These are phyloP conservation scores for Heliconius erato DNA, from an alignment of 2,888 invertebrate genomes.

Conservation along the genomic window DNA sequence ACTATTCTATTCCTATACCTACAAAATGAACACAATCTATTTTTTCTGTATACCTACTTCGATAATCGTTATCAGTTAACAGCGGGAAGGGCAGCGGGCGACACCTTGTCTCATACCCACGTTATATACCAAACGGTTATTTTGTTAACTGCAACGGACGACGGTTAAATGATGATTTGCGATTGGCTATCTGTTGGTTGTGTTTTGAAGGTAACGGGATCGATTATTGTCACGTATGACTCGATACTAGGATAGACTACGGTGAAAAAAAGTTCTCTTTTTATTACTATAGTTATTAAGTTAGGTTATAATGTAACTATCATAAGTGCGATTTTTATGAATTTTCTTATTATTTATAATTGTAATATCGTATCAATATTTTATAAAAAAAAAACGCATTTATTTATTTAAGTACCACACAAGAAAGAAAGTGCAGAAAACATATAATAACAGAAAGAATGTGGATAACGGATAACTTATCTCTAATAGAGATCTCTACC, in stretches of 20 bases:
- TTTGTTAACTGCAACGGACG: not conserved
- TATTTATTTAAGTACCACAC: no score
- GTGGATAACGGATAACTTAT: no score
- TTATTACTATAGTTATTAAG: not conserved
- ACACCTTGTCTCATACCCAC: conserved; percentile 10
- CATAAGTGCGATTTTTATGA: not conserved
- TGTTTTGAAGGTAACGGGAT: not conserved
- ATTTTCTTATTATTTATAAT: not conserved
- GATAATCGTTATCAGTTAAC: conserved; percentile 19
- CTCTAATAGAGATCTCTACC: no score
- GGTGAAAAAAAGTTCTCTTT: not conserved
- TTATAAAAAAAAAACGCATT: no score
- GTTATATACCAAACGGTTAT: conserved; percentile 17
- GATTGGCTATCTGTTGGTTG: not conserved
- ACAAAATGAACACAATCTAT: not conserved
- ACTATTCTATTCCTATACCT: not conserved
- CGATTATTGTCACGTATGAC: not conserved
- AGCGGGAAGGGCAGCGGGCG: conserved; percentile 18
- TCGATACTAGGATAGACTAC: not conserved
- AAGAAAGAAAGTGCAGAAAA: no score
- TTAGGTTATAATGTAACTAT: not conserved
- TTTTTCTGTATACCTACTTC: conserved; percentile 1
- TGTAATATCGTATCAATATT: not conserved
- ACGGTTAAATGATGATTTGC: conserved; percentile 18
- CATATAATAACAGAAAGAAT: no score